These are phyloP conservation scores for Oscheius sp. DNA, from an alignment of 2,888 invertebrate species.

Conservation along the genomic window DNA sequence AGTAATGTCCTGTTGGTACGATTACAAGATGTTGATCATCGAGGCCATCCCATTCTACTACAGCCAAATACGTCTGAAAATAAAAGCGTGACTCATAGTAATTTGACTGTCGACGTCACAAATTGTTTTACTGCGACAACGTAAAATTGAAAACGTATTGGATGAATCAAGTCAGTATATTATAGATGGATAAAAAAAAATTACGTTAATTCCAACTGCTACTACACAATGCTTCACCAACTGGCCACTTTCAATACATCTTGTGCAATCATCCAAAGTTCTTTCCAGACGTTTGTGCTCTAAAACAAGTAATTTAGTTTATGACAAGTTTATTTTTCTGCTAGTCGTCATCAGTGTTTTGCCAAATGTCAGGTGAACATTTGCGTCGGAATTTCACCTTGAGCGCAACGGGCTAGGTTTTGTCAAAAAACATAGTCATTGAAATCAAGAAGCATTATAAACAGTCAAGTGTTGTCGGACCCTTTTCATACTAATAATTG, in stretches of 20 bases:
- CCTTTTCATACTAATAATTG: too few species aligned
- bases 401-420: conserved; percentile 3
- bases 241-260: conserved; percentile 83
- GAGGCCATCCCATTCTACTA: conserved; percentile 84
- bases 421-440: too few species aligned
- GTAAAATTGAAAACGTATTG: neutral
- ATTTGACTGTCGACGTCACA: too few species aligned
- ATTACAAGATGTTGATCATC: conserved; percentile 86
- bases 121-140: neutral
- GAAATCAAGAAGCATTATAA: too few species aligned
- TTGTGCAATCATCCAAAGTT: conserved; percentile 82
- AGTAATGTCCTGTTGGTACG: conserved; percentile 81
- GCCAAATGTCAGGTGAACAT: neutral
- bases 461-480: too few species aligned
- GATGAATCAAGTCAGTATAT: neutral
- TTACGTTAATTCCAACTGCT: conserved; percentile 81
- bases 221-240: conserved; percentile 87
- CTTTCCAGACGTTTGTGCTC: conserved; percentile 80
- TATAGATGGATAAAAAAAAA: conserved; percentile 2
- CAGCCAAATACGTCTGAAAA: conserved; percentile 79
- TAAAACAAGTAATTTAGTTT: conserved; percentile 54
- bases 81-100: too few species aligned
- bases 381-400: conserved; percentile 23
- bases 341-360: neutral
- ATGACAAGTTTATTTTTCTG: neutral